These are phyloP conservation scores for Neuroterus valhalla DNA, from an alignment of 1,140 invertebrate species.

Conservation along the genomic window DNA sequence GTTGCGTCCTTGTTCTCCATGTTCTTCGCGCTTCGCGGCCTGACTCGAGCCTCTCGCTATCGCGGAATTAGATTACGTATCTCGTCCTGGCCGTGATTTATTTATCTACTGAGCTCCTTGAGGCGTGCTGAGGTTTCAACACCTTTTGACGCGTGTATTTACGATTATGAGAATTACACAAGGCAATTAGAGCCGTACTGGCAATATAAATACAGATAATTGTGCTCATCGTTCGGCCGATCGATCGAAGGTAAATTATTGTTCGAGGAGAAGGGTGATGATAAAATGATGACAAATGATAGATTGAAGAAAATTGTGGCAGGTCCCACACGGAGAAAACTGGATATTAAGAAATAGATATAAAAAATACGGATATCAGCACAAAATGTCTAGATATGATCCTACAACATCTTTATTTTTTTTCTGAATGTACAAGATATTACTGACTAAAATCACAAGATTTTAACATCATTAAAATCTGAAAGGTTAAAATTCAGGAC, in stretches of 20 bases:
- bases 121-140: conserved; percentile 61
- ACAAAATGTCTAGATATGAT: no score
- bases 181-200: conserved; percentile 59
- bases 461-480: no score
- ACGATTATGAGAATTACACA: conserved; percentile 67
- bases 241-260: conserved; percentile 12
- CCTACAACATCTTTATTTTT: no score
- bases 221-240: conserved; percentile 27
- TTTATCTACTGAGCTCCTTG: conserved; percentile 59
- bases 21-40: conserved; percentile 21
- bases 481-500: no score
- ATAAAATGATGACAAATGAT: no score
- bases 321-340: no score
- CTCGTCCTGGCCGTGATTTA: conserved; percentile 62
- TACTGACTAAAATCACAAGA: no score
- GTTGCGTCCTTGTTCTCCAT: conserved; percentile 5
- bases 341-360: no score
- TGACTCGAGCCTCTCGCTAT: conserved; percentile 45
- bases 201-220: conserved; percentile 51
- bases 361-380: no score
- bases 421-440: no score
- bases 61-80: conserved; percentile 65
- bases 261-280: background rate
- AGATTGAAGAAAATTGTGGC: background rate
- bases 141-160: conserved; percentile 65